Conservation (phyloP, 2,888 invertebrate species). For the Papilio protenor region DNA sequence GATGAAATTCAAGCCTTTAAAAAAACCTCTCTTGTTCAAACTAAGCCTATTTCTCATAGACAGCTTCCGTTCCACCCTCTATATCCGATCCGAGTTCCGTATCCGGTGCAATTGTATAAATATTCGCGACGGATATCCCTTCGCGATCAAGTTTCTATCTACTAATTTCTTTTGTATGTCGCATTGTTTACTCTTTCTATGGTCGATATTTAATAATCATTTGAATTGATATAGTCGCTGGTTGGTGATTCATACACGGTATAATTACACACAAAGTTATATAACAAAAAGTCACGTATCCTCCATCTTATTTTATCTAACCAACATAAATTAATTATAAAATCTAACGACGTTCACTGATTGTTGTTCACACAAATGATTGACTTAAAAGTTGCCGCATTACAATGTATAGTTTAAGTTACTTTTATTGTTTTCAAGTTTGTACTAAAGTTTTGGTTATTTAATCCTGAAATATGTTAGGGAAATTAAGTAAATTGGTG, state of each 20-base stretch:
- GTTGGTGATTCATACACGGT: background rate
- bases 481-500: background rate
- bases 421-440: too few relatives aligned
- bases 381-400: too few relatives aligned
- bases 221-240: background rate
- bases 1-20: constrained; percentile 53
- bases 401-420: too few relatives aligned
- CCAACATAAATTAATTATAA: too few relatives aligned
- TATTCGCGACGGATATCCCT: constrained; percentile 59
- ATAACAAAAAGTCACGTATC: too few relatives aligned
- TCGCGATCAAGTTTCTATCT: constrained; percentile 53
- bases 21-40: constrained; percentile 54
- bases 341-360: too few relatives aligned
- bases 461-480: background rate
- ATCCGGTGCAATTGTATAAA: constrained; percentile 62
- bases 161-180: constrained; percentile 30
- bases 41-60: constrained; percentile 52
- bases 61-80: constrained; percentile 52
- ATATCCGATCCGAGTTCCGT: constrained; percentile 50
- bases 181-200: constrained; percentile 24
- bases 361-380: too few relatives aligned
- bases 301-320: too few relatives aligned
- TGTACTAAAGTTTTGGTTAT: too few relatives aligned
- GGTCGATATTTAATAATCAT: background rate
- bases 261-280: constrained; percentile 19